Percentiles rank a stretch among this genome's conserved stretches.
Evolutionary conservation across 1,140 invertebrate genomes (phyloP).

Genomic region (Pogonomyrmex californicus): DNA sequence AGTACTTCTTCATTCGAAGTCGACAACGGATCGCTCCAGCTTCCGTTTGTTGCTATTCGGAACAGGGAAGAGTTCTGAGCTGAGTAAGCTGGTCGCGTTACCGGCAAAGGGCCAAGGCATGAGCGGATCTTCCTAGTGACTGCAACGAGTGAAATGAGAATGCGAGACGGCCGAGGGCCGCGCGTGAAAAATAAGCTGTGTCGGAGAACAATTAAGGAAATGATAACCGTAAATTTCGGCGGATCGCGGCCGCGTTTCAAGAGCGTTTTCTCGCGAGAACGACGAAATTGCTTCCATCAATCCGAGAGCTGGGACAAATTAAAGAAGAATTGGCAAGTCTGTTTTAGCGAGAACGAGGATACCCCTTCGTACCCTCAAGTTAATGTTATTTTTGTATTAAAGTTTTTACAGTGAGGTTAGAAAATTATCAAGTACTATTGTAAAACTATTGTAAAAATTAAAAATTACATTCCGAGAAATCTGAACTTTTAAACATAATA

Average conservation of each 20-base stretch:
- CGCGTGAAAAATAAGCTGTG: constrained; percentile 79
- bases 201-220: constrained; percentile 83
- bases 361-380: constrained; percentile 32
- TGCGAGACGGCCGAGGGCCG: constrained; percentile 42
- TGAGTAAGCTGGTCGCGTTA: constrained; percentile 32
- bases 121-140: constrained; percentile 3
- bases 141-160: constrained; percentile 51
- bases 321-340: constrained; percentile 74
- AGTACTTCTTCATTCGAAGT: constrained; percentile 50
- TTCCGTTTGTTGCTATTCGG: constrained; percentile 58
- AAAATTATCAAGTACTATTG: constrained; percentile 22
- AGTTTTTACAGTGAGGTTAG: neutral
- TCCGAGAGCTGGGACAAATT: constrained; percentile 79
- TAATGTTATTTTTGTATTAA: constrained; percentile 74
- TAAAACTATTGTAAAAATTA: neutral
- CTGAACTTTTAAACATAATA: neutral
- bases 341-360: neutral
- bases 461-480: neutral
- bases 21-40: constrained; percentile 46
- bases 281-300: constrained; percentile 85
- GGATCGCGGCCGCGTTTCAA: constrained; percentile 78
- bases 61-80: neutral
- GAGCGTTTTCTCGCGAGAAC: constrained; percentile 74
- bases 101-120: constrained; percentile 44
- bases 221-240: constrained; percentile 83